Evolutionary conservation across 2,888 invertebrate species (phyloP).

Genomic region (Brachyptera putata): DNA sequence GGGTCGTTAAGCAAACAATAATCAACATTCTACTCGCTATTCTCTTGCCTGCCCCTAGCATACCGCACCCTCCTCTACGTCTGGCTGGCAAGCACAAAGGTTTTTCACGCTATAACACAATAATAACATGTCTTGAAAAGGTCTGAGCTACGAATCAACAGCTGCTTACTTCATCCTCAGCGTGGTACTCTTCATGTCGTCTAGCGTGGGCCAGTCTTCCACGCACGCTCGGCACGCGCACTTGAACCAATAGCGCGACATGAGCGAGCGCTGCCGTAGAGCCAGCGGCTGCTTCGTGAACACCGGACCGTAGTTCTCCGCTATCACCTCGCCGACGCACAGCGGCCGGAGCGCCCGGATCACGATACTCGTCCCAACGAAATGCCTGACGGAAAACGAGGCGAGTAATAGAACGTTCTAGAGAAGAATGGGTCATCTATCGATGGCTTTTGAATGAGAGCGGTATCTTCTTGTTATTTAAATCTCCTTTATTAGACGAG

Average conservation of each 20-base stretch:
- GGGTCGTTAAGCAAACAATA: no score
- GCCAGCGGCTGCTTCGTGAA: slow-evolving; percentile 55
- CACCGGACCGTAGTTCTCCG: slow-evolving; percentile 81
- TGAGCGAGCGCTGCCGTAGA: slow-evolving; percentile 60
- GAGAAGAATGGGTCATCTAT: not conserved
- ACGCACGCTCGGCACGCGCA: slow-evolving; percentile 69
- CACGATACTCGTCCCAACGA: slow-evolving; percentile 67
- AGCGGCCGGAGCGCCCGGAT: slow-evolving; percentile 64
- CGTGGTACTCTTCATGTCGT: slow-evolving; percentile 51
- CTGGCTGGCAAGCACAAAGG: no score
- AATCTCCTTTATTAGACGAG: no score
- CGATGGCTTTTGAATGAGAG: no score
- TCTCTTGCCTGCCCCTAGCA: no score
- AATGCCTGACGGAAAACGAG: slow-evolving; percentile 65
- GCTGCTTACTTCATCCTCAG: slow-evolving; percentile 46
- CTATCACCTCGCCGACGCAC: slow-evolving; percentile 60
- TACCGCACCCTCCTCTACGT: no score
- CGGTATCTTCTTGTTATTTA: no score
- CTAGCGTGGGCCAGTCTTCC: slow-evolving; percentile 69
- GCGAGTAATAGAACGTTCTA: not conserved
- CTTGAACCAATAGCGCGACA: slow-evolving; percentile 72
- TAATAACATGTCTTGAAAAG: no score
- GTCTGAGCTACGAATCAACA: no score
- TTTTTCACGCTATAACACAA: no score
- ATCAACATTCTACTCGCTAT: no score